A percentile compares a stretch with the other conserved stretches of the same genome.
Conservation (phyloP, 2,797 vertebrate species). For the Euphonia xanthogaster region DNA sequence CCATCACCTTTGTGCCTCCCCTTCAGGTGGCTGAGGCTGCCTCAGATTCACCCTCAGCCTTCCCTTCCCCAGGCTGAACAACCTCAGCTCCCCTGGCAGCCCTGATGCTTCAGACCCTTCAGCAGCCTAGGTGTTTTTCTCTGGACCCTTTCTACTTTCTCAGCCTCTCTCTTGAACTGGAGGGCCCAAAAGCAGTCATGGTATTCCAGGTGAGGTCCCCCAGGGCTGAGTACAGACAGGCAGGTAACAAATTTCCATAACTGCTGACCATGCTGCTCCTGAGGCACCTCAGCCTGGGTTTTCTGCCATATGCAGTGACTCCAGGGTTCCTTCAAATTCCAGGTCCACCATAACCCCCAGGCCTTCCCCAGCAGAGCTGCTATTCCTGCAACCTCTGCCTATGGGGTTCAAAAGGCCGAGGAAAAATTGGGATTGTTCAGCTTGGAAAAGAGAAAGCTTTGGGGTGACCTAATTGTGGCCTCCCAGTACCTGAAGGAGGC, state of each 20-base stretch:
- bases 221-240: accelerated
- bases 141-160: neutral
- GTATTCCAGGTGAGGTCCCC: neutral
- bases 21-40: neutral
- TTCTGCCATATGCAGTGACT: neutral
- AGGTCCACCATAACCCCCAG: neutral
- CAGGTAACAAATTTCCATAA: neutral
- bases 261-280: neutral
- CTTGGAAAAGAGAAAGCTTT: neutral
- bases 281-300: neutral
- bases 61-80: neutral
- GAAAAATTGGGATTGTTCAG: neutral
- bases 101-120: neutral
- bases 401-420: neutral
- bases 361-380: neutral
- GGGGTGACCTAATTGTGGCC: neutral
- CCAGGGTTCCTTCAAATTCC: neutral
- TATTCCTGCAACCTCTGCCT: neutral
- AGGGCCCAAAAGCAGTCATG: neutral
- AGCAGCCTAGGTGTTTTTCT: neutral
- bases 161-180: neutral
- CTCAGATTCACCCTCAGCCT: neutral
- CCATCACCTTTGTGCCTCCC: neutral
- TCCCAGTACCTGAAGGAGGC: neutral
- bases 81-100: neutral